Conservation (phyloP, 1,140 invertebrate species). For the Ceratoteleas bidentatus region DNA sequence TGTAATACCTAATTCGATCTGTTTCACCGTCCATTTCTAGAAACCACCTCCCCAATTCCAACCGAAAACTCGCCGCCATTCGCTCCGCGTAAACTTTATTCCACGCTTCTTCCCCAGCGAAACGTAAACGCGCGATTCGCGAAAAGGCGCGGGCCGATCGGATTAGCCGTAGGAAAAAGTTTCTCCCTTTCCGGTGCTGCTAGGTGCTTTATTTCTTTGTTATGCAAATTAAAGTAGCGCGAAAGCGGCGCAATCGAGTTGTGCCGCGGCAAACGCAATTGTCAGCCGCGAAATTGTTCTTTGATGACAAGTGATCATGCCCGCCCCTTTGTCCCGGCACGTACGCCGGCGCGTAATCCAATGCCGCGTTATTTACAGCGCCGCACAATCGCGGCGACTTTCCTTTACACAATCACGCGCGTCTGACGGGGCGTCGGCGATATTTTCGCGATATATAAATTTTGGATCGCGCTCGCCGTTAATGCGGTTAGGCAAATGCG, state of each 20-base stretch:
- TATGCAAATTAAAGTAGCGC: conserved; percentile 7
- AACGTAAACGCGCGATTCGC: no score
- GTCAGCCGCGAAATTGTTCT: conserved; percentile 30
- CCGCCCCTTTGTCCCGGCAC: conserved; percentile 29
- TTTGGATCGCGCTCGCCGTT: conserved; percentile 46
- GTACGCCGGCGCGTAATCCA: conserved; percentile 30
- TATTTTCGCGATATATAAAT: conserved; percentile 51
- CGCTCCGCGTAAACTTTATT: no score
- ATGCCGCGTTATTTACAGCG: conserved; percentile 30
- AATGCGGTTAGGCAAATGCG: conserved; percentile 49
- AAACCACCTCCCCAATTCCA: neutral
- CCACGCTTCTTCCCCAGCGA: no score
- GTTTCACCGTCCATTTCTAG: neutral
- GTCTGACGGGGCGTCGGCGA: conserved; percentile 25
- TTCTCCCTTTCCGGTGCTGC: no score
- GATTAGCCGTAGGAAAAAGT: no score
- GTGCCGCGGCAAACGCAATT: conserved; percentile 5
- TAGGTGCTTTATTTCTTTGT: neutral
- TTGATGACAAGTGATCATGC: conserved; percentile 37
- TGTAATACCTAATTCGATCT: neutral
- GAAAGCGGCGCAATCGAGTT: conserved; percentile 11
- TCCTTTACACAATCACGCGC: conserved; percentile 49
- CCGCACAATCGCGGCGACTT: conserved; percentile 41
- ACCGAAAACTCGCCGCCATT: no score
- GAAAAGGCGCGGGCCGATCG: no score